Conservation (phyloP, 2,797 vertebrate genomes). For the Helarctos malayanus region DNA sequence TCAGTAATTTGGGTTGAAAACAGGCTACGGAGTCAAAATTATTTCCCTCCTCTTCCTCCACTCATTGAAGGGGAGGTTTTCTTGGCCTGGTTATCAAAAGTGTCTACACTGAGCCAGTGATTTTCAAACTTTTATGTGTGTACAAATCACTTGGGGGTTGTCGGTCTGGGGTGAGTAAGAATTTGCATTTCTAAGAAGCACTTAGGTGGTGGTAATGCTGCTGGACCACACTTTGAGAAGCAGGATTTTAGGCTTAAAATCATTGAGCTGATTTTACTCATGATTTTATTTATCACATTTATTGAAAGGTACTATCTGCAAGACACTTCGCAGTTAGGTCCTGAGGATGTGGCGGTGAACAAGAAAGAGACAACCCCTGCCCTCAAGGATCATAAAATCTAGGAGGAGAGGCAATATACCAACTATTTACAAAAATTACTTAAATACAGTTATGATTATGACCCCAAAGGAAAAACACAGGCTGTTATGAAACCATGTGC, state of each 20-base stretch:
- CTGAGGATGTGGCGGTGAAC: neutral
- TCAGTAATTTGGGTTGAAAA: slow-evolving; percentile 25
- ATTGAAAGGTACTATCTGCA: neutral
- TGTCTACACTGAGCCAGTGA: neutral
- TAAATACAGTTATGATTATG: neutral
- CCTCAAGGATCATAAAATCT: slow-evolving; percentile 15
- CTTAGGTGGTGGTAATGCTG: neutral
- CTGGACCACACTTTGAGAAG: neutral
- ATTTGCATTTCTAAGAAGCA: neutral
- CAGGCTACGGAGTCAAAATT: neutral
- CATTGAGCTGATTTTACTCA: neutral
- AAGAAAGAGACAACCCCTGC: neutral
- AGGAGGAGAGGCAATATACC: neutral
- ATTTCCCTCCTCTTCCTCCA: neutral
- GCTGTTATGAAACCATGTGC: neutral
- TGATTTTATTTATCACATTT: neutral
- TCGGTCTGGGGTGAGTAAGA: neutral
- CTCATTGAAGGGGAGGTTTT: neutral
- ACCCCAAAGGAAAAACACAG: slow-evolving; percentile 3
- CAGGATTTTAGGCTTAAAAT: neutral
- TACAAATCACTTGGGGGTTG: neutral
- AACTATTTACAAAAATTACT: slow-evolving; percentile 26
- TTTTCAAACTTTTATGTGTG: slow-evolving; percentile 17
- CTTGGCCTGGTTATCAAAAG: neutral
- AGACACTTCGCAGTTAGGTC: neutral